Percentiles rank a stretch among this genome's conserved stretches.
Conservation (phyloP, 2,888 invertebrate genomes). For the Clanis bilineata region DNA sequence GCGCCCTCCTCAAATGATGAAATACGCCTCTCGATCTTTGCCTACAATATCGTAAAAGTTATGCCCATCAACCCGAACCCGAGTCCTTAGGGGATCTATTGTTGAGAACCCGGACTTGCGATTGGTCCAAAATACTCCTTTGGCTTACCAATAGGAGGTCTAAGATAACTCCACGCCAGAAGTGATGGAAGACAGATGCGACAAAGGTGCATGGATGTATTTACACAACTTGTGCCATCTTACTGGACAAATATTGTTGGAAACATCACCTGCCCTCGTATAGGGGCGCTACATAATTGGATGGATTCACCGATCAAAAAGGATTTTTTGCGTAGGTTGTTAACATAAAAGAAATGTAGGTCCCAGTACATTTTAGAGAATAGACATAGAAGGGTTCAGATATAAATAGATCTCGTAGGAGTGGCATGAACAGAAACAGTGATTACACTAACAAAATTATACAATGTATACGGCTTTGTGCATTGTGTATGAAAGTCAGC, state of each 20-base stretch:
- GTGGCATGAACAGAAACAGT: no score
- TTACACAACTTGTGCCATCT: slow-evolving; percentile 45
- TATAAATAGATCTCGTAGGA: background rate
- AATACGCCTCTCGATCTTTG: slow-evolving; percentile 27
- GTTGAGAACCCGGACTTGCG: slow-evolving; percentile 36
- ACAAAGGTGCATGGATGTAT: slow-evolving; percentile 49
- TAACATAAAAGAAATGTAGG: background rate
- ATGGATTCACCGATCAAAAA: background rate
- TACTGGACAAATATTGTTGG: slow-evolving; percentile 38
- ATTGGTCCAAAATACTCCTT: slow-evolving; percentile 53
- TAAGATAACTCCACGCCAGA: slow-evolving; percentile 54
- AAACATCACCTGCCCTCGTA: slow-evolving; percentile 49
- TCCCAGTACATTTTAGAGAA: background rate
- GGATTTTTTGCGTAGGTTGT: background rate
- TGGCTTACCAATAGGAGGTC: slow-evolving; percentile 53
- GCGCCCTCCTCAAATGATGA: background rate
- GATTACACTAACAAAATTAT: no score
- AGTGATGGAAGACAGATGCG: slow-evolving; percentile 54
- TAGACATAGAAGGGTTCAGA: background rate
- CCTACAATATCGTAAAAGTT: slow-evolving; percentile 13
- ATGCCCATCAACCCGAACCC: slow-evolving; percentile 22
- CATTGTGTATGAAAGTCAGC: background rate
- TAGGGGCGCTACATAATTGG: slow-evolving; percentile 5
- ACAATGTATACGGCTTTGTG: background rate
- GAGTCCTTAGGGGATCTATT: slow-evolving; percentile 52